phyloP scores from a whole-genome alignment of 2,113 vertebrate species.

The Platysternon megacephalum region DNA sequence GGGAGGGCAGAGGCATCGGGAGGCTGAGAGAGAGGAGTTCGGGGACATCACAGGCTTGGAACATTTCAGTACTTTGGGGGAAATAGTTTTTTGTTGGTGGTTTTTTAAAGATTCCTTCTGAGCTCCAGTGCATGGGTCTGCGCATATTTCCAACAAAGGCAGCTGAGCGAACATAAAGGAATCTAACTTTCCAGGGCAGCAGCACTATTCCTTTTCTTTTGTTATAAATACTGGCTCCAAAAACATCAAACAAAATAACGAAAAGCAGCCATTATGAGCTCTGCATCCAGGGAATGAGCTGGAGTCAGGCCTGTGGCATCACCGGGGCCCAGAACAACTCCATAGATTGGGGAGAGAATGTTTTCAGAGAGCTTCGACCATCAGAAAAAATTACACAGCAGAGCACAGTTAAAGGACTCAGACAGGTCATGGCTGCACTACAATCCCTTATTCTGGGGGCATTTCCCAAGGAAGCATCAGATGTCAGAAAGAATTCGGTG shows the following conservation, averaged over 20 bases:
- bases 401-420: background rate
- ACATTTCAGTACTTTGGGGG: background rate
- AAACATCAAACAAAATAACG: slow-evolving; percentile 49
- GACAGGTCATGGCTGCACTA: background rate
- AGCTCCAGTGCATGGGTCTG: background rate
- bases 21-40: background rate
- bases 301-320: accelerated
- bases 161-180: background rate
- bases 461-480: background rate
- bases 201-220: slow-evolving; percentile 31
- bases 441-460: background rate
- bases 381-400: background rate
- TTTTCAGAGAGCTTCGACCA: background rate
- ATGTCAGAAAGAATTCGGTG: background rate
- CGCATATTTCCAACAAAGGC: slow-evolving; percentile 10
- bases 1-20: background rate
- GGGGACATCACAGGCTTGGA: no score
- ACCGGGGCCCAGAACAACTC: background rate
- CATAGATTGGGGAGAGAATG: accelerated
- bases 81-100: background rate
- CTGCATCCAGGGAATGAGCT: accelerated
- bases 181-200: slow-evolving; percentile 55
- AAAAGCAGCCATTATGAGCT: slow-evolving; percentile 44
- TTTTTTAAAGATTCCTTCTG: background rate
- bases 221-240: slow-evolving; percentile 52